Conservation (phyloP, 64 coral and sea anemone species). For the Acropora yongei region DNA sequence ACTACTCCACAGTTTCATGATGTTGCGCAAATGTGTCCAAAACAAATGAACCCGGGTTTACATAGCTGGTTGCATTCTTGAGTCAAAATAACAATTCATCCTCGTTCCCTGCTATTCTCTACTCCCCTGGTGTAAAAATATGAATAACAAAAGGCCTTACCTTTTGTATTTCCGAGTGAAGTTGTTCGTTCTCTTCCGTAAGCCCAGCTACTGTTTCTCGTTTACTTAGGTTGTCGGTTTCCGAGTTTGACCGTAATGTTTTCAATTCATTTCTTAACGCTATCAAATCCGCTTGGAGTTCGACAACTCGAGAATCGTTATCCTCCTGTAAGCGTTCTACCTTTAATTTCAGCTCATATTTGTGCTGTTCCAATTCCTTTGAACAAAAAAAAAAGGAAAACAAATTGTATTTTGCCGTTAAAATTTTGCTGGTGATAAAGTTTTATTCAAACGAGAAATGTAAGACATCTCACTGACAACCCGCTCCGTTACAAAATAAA, state of each 20-base stretch:
- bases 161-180: constrained; percentile 77
- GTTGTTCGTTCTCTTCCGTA: constrained; percentile 83
- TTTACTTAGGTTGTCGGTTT: constrained; percentile 68
- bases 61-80: constrained; percentile 28
- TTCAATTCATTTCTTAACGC: constrained; percentile 82
- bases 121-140: not conserved
- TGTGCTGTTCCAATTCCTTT: constrained; percentile 89
- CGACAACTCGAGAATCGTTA: constrained; percentile 81
- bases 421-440: constrained; percentile 23
- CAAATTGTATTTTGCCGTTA: not conserved
- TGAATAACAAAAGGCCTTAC: constrained; percentile 31
- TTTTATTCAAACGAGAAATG: not conserved
- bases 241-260: constrained; percentile 72
- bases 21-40: not conserved
- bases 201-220: constrained; percentile 79
- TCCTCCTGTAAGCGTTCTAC: constrained; percentile 70
- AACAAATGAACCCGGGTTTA: not conserved
- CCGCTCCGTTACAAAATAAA: constrained; percentile 32
- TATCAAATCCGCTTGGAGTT: constrained; percentile 82
- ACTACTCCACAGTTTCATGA: constrained; percentile 3
- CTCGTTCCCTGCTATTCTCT: not conserved
- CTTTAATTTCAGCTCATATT: constrained; percentile 81
- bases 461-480: constrained; percentile 25
- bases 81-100: not conserved
- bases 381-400: not conserved